Conservation (phyloP, 37 sponge, comb jelly and placozoan genomes). For the Diacarnus erythraeanus region DNA sequence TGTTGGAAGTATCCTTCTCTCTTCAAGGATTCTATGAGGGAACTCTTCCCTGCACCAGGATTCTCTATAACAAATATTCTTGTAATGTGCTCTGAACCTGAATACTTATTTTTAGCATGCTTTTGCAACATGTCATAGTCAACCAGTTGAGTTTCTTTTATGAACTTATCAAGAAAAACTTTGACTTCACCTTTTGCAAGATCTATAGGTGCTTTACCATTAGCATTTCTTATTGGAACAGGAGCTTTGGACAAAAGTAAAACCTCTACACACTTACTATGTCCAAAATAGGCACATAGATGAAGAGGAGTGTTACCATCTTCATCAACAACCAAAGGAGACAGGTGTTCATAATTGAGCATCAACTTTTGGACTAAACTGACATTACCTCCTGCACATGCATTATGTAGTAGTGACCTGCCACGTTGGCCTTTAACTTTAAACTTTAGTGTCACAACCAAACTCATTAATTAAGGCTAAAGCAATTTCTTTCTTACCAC, state of each 20-base stretch:
- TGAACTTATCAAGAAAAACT: neutral
- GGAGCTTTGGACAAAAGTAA: conserved; percentile 3
- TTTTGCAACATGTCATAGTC: neutral
- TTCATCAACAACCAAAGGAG: neutral
- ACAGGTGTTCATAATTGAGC: neutral
- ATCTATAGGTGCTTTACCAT: conserved; percentile 15
- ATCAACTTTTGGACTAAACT: no score
- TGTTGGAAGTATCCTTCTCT: neutral
- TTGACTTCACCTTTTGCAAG: neutral
- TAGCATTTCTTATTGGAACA: conserved; percentile 2
- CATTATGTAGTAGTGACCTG: no score
- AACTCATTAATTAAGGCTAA: no score
- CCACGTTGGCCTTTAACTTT: no score
- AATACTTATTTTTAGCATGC: neutral
- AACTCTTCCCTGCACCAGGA: conserved; percentile 53
- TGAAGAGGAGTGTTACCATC: conserved; percentile 26
- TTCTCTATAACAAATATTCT: conserved; percentile 40
- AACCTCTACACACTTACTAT: neutral
- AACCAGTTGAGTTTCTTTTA: neutral
- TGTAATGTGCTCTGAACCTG: neutral
- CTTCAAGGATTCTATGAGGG: conserved; percentile 51
- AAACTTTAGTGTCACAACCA: no score
- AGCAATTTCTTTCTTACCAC: no score
- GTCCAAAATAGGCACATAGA: neutral
- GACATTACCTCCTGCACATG: no score